These are phyloP conservation scores for Antheraea pernyi DNA, from an alignment of 1,140 invertebrate species.

Conservation along the genomic window DNA sequence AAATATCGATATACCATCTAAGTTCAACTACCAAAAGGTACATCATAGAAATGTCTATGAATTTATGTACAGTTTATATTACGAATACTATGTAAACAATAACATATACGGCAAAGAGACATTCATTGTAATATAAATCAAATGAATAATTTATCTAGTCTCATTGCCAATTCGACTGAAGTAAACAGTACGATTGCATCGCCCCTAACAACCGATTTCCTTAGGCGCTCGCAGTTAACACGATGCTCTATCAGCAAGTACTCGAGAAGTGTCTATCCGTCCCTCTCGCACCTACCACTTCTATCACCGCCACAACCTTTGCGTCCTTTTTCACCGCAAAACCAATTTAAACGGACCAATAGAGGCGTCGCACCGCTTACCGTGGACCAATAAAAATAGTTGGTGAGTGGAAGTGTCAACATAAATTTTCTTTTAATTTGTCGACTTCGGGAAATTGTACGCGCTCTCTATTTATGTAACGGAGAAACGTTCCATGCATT, in stretches of 20 bases:
- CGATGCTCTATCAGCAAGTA: conserved; percentile 66
- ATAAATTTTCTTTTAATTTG: conserved; percentile 64
- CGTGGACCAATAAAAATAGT: conserved; percentile 71
- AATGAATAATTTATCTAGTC: not conserved
- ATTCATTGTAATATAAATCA: not conserved
- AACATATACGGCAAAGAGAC: too few species aligned
- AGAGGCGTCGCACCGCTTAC: conserved; percentile 39
- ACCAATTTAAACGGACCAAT: conserved; percentile 72
- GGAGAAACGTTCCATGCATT: not conserved
- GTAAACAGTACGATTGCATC: conserved; percentile 33
- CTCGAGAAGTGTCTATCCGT: conserved; percentile 70
- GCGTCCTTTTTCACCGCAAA: conserved; percentile 60
- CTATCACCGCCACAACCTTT: conserved; percentile 29
- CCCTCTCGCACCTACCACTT: conserved; percentile 41
- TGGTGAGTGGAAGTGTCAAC: conserved; percentile 69
- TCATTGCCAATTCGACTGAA: conserved; percentile 34
- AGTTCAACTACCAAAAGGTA: too few species aligned
- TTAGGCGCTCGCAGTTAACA: conserved; percentile 59
- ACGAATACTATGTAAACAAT: too few species aligned
- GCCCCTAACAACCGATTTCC: conserved; percentile 51
- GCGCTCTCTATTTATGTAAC: not conserved
- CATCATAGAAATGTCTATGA: too few species aligned
- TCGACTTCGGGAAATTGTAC: conserved; percentile 18
- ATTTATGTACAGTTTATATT: too few species aligned
- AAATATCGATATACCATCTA: too few species aligned